phyloP scores from a whole-genome alignment of 2,113 vertebrate genomes.

The Anser brachyrhynchus region DNA sequence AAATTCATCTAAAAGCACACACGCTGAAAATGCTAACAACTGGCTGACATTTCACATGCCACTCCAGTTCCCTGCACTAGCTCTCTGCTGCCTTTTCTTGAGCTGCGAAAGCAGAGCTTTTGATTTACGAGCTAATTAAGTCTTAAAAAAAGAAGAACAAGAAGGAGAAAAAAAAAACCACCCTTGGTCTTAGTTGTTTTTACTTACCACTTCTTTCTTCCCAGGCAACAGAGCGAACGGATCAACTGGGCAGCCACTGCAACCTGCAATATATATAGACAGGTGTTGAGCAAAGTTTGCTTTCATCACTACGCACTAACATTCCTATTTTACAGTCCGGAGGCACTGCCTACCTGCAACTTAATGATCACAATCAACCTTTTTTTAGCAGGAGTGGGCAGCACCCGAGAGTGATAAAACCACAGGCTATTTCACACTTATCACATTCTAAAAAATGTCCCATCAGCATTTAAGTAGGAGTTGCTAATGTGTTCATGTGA shows the following conservation, averaged over 20 bases:
- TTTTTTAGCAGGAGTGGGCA: constrained; percentile 56
- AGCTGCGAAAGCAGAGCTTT: neutral
- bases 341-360: constrained; percentile 78
- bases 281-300: constrained; percentile 81
- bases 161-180: neutral
- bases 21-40: constrained; percentile 3
- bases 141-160: neutral
- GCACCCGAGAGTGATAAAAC: constrained; percentile 36
- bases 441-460: constrained; percentile 53
- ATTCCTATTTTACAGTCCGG: constrained; percentile 75
- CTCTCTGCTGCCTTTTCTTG: neutral
- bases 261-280: constrained; percentile 76
- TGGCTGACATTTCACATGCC: neutral
- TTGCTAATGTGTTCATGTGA: constrained; percentile 13
- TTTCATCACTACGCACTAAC: constrained; percentile 74
- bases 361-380: constrained; percentile 73
- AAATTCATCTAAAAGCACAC: neutral
- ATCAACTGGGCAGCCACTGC: constrained; percentile 54
- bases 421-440: constrained; percentile 33
- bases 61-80: neutral
- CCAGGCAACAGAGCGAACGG: constrained; percentile 54
- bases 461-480: constrained; percentile 47
- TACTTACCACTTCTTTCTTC: constrained; percentile 78
- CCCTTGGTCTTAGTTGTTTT: constrained; percentile 11
- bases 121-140: neutral